Base-by-base conservation (phyloP, 53 echinoderm and acorn worm species). In the Temnopleurus reevesii region DNA sequence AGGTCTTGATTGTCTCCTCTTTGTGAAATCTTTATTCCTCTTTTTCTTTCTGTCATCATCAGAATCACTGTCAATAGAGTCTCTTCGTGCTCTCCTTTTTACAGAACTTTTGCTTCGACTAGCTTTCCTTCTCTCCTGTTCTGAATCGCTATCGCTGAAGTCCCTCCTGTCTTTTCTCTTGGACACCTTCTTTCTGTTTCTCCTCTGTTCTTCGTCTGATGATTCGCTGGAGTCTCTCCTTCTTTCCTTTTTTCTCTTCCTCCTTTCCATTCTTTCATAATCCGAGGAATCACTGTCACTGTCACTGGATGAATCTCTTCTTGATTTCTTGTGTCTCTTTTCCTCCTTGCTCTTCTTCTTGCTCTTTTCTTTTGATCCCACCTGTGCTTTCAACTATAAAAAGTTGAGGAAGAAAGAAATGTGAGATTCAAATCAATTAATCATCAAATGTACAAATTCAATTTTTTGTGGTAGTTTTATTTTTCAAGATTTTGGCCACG, bases 361-460 rank as follows among this genome's bases (percentile, higher is more conserved):
- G 77, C 76, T 53, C 58, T 91, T 93, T 65, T 92, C 89, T 17
- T 92, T 90, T 34, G 86, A 83, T 27, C 30, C 89, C 2, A 95
- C 92, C 77, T 95, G 92, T 46, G 93, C 71, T 56, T 95, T 94
- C 27, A 95, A 91, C 95, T 95, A 45, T 10, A 84, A 88, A 34
- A 12, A 38, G 41, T 19, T 8, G 1, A 12, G 9, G n/a, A 41
- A 38, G 23, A 41, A 31, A 38, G 49, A 49, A 49, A 12, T 49
- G 15, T n/a, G n/a, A n/a, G n/a, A n/a, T n/a, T n/a, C n/a, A n/a
- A n/a, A n/a, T n/a, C n/a, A n/a, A n/a, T n/a, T n/a, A n/a, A n/a
- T n/a, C n/a, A n/a, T n/a, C n/a, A n/a, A n/a, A n/a, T n/a, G n/a
- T n/a, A n/a, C n/a, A n/a, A n/a, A n/a, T n/a, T n/a, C n/a, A n/a